A percentile compares a stretch with the other conserved stretches of the same genome.
phyloP scores from a whole-genome alignment of 2,888 invertebrate genomes.

The Aleiodes testaceus region DNA sequence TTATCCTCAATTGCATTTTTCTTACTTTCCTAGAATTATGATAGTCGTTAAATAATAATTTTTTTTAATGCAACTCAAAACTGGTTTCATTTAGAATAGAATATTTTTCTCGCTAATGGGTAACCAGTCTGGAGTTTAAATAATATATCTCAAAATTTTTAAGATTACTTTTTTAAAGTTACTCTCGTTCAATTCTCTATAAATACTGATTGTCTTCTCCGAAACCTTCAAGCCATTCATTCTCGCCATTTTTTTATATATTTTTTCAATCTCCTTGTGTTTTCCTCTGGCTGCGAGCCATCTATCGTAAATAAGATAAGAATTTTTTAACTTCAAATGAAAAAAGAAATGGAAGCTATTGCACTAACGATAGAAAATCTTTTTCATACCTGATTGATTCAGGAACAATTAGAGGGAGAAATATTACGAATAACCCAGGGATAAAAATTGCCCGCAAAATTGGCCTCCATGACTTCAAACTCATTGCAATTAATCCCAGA shows the following conservation, averaged over 20 bases:
- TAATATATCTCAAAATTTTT: neutral
- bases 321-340: neutral
- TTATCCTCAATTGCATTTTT: constrained; percentile 45
- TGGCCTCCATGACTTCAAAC: constrained; percentile 80
- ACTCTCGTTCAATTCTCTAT: constrained; percentile 63
- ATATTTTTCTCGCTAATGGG: neutral
- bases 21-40: constrained; percentile 41
- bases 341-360: no score
- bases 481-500: constrained; percentile 81
- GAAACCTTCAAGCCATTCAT: constrained; percentile 78
- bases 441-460: constrained; percentile 79
- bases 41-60: neutral
- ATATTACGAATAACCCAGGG: constrained; percentile 80
- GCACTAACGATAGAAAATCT: neutral
- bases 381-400: constrained; percentile 77
- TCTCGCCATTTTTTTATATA: constrained; percentile 78
- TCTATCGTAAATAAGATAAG: constrained; percentile 64
- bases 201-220: constrained; percentile 73
- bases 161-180: constrained; percentile 9
- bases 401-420: constrained; percentile 80
- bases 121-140: neutral
- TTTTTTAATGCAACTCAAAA: neutral
- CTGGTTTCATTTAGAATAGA: no score
- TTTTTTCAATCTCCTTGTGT: constrained; percentile 75
- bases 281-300: constrained; percentile 82